Evolutionary conservation across 2,888 invertebrate species (phyloP).

Genomic region (Neria commutata): DNA sequence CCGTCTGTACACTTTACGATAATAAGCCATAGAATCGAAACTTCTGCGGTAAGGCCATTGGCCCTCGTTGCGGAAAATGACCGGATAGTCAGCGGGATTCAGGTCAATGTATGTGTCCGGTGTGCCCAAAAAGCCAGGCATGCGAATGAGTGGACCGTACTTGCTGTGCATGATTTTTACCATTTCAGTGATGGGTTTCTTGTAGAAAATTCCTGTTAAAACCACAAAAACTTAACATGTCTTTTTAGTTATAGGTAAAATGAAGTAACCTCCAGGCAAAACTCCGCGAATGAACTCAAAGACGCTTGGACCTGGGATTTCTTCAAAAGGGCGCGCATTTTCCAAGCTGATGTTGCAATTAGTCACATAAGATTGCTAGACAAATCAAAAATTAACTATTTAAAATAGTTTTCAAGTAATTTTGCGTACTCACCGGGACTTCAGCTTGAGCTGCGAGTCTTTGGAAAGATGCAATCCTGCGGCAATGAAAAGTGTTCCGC

Average conservation of each 20-base stretch:
- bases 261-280: constrained; percentile 47
- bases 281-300: constrained; percentile 26
- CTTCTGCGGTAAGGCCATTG: constrained; percentile 61
- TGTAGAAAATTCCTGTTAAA: constrained; percentile 38
- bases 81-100: constrained; percentile 64
- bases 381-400: too few species aligned
- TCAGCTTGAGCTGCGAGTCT: constrained; percentile 1
- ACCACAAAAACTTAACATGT: too few species aligned
- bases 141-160: constrained; percentile 57
- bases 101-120: constrained; percentile 56
- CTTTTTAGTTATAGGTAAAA: neutral
- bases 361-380: too few species aligned
- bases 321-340: constrained; percentile 33
- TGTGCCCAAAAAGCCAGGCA: constrained; percentile 56
- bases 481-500: neutral
- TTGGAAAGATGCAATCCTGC: neutral
- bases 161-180: constrained; percentile 35
- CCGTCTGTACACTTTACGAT: constrained; percentile 48
- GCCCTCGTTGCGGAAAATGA: constrained; percentile 63
- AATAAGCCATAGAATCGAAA: constrained; percentile 56
- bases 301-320: constrained; percentile 33
- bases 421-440: too few species aligned
- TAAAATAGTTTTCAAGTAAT: too few species aligned
- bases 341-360: too few species aligned
- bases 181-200: constrained; percentile 36